Conservation (phyloP, 2,797 vertebrate species). For the Bovichtus variegatus region DNA sequence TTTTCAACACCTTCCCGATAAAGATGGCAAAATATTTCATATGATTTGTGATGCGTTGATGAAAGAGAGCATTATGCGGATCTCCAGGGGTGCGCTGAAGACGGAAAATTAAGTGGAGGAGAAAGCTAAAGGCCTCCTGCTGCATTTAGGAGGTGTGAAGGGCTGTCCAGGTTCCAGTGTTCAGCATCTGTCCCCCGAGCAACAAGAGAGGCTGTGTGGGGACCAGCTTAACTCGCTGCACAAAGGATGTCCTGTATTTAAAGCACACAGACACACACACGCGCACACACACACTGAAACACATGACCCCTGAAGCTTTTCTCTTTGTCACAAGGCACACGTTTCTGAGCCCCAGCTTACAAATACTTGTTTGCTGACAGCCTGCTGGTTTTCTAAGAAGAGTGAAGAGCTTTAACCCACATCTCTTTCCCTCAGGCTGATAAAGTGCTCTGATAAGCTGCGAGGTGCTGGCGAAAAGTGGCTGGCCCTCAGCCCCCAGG, state of each 20-base stretch:
- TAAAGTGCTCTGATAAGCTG: slow-evolving; percentile 98
- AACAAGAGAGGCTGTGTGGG: slow-evolving; percentile 76
- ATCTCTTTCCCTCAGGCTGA: slow-evolving; percentile 91
- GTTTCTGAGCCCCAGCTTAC: slow-evolving; percentile 83
- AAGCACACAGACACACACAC: slow-evolving; percentile 33
- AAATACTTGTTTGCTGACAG: slow-evolving; percentile 95
- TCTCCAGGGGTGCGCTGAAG: slow-evolving; percentile 22
- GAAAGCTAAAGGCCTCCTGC: slow-evolving; percentile 64
- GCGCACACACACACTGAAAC: slow-evolving; percentile 29
- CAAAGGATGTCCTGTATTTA: slow-evolving; percentile 76
- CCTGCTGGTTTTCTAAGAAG: slow-evolving; percentile 84
- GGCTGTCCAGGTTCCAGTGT: slow-evolving; percentile 63
- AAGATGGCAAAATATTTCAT: slow-evolving; percentile 63
- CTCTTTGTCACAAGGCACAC: slow-evolving; percentile 74
- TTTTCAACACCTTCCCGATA: slow-evolving; percentile 76
- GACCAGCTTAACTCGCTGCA: slow-evolving; percentile 48
- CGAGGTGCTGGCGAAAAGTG: slow-evolving; percentile 85
- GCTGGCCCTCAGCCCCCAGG: slow-evolving; percentile 86
- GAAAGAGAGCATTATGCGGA: slow-evolving; percentile 79
- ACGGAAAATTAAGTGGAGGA: slow-evolving; percentile 45
- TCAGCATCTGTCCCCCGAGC: slow-evolving; percentile 71
- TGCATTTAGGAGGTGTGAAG: slow-evolving; percentile 78
- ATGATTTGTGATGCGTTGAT: slow-evolving; percentile 58
- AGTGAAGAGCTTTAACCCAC: slow-evolving; percentile 91
- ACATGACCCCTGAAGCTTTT: slow-evolving; percentile 50